These are phyloP conservation scores for Chlorodrepanis virens DNA, from an alignment of 2,113 vertebrate species.

Conservation along the genomic window DNA sequence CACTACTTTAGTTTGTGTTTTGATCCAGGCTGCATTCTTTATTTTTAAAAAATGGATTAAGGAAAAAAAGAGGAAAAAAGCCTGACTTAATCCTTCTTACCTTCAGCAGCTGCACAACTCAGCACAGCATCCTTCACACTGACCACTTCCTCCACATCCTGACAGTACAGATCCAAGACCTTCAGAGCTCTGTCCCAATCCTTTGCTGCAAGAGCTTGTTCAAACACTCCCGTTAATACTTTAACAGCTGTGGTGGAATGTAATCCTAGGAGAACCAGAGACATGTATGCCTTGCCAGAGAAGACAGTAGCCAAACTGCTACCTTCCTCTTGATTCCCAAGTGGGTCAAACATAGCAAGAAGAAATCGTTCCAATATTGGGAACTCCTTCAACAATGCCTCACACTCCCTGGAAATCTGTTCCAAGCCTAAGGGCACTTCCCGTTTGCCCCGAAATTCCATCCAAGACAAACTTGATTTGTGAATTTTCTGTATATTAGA, in stretches of 20 bases:
- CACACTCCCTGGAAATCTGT: constrained; percentile 84
- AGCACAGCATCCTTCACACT: constrained; percentile 83
- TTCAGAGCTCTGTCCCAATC: constrained; percentile 83
- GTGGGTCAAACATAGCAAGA: constrained; percentile 78
- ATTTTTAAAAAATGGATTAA: neutral
- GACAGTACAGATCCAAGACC: constrained; percentile 82
- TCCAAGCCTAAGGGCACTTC: constrained; percentile 83
- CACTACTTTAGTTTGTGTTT: neutral
- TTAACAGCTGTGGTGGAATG: constrained; percentile 76
- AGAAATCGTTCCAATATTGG: constrained; percentile 82
- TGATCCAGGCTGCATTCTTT: neutral
- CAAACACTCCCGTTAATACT: constrained; percentile 78
- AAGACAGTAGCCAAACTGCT: constrained; percentile 68
- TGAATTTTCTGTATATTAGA: constrained; percentile 65
- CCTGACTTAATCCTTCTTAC: constrained; percentile 65
- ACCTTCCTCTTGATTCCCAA: constrained; percentile 66
- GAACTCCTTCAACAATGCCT: constrained; percentile 82
- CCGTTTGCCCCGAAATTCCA: constrained; percentile 84
- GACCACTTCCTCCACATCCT: constrained; percentile 71
- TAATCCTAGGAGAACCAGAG: constrained; percentile 84
- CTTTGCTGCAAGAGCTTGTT: constrained; percentile 76
- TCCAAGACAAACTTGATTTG: constrained; percentile 82
- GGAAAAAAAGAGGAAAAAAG: neutral
- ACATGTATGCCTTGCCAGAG: constrained; percentile 76
- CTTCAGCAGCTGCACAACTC: constrained; percentile 83